Base-by-base conservation (phyloP, 1,140 invertebrate genomes). In the Xylocopa sonorina region DNA sequence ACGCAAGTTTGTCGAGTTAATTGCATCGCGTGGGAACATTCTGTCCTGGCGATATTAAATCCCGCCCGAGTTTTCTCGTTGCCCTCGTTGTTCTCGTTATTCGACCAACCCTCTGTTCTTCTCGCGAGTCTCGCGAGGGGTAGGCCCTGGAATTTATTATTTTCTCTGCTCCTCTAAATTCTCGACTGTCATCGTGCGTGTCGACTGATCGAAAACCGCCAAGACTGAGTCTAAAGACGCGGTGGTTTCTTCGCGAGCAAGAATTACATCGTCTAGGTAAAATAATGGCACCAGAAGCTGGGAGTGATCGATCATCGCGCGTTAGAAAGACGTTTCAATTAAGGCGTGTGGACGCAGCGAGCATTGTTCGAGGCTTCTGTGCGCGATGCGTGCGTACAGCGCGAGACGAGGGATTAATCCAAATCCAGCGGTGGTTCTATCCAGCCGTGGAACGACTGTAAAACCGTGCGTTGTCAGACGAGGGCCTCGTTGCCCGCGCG, bases 1-100 rank as follows among this genome's bases (percentile, higher is more conserved):
- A 21, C 41, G 66, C 81, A 69, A 79, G 75, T 74, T 62, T 57
- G 80, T 67, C 27, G 73, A 78, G 72, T 83, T 87, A 87, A 87
- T 87, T 85, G 83, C 81, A 58, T n/a, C 46, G 41, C 48, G 29
- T 32, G 38, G 73, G 67, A 80, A 78, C 66, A 82, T 75, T 53
- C 21, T 58, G 41, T 62, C 21, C 4, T n/a, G 32, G 3, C 41
- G 9, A 50, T 74, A 27, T 74, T 64, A 29, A 43, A 48, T 32
- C 55, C 12, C 14, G 29, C n/a, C n/a, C 24, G n/a, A 73, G 29
- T 24, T 63, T 14, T 58, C 21, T 50, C 7, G 18, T 6, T 21
- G 16, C 6, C 0, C 24, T 10, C n/a, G 4, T 62, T 60, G 32
- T 50, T 12, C 14, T 48, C 21, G 55, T 58, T 18, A 63, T 5